A percentile compares a stretch with the other conserved stretches of the same genome.
Conservation (phyloP, 2,888 invertebrate genomes). For the Thelaira solivaga region DNA sequence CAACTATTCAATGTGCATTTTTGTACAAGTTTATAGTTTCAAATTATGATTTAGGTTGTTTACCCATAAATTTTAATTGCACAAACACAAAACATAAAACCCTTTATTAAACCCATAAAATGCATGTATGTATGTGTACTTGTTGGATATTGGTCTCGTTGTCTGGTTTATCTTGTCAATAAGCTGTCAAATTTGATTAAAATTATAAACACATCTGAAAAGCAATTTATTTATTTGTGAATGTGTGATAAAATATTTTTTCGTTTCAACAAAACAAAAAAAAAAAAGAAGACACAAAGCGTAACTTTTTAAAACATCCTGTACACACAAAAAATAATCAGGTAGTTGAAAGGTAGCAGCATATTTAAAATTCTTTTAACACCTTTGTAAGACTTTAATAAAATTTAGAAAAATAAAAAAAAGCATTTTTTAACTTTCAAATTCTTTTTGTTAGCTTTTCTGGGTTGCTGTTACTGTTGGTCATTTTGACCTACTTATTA, state of each 20-base stretch:
- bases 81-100: background rate
- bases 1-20: too few species aligned
- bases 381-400: constrained; percentile 40
- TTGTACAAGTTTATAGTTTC: background rate
- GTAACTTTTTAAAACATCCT: constrained; percentile 20
- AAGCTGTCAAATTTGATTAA: constrained; percentile 51
- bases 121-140: too few species aligned
- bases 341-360: constrained; percentile 16
- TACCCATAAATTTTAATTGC: constrained; percentile 7
- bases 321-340: background rate
- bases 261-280: background rate
- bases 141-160: background rate
- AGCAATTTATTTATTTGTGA: background rate
- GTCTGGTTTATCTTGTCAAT: constrained; percentile 45
- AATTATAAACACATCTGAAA: background rate
- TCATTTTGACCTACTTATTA: constrained; percentile 49
- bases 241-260: background rate
- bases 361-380: constrained; percentile 43
- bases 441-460: background rate
- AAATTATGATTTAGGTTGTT: constrained; percentile 29
- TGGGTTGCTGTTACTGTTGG: constrained; percentile 9
- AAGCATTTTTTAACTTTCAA: constrained; percentile 21
- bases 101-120: too few species aligned
- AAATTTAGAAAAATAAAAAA: constrained; percentile 15
- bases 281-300: background rate